Evolutionary conservation across 2,113 vertebrate genomes (phyloP).

Genomic region (Genyomyrus donnyi): DNA sequence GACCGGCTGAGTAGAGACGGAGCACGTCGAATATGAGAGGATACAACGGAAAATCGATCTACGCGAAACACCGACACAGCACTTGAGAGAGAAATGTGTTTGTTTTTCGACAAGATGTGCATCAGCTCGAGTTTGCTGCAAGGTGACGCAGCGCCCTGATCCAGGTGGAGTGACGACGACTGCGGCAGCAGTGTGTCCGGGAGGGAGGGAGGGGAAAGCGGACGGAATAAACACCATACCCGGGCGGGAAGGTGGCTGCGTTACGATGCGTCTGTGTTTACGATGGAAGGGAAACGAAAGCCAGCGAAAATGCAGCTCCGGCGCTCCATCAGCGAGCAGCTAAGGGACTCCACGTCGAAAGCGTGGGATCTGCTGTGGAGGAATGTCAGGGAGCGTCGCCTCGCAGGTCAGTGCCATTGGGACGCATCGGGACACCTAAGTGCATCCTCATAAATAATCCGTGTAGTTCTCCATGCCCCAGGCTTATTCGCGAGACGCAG

Average conservation of each 20-base stretch:
- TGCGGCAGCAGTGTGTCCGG: slow-evolving; percentile 37
- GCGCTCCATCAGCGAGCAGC: slow-evolving; percentile 88
- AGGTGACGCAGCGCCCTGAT: slow-evolving; percentile 55
- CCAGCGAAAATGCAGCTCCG: slow-evolving; percentile 70
- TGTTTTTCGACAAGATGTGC: slow-evolving; percentile 16
- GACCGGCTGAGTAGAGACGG: not conserved
- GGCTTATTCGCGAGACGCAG: too few species aligned
- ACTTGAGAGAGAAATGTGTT: not conserved
- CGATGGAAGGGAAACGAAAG: slow-evolving; percentile 68
- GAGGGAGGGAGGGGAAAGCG: not conserved
- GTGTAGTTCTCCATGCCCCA: not conserved
- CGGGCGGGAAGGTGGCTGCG: slow-evolving; percentile 23
- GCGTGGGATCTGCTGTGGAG: slow-evolving; percentile 93
- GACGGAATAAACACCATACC: slow-evolving; percentile 32
- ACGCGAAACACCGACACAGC: not conserved
- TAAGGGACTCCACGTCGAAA: slow-evolving; percentile 84
- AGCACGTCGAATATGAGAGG: not conserved
- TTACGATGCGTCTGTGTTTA: slow-evolving; percentile 53
- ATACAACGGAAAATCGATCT: not conserved
- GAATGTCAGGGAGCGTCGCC: slow-evolving; percentile 79
- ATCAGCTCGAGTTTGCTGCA: slow-evolving; percentile 24
- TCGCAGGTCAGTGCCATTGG: slow-evolving; percentile 76
- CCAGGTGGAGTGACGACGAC: slow-evolving; percentile 55
- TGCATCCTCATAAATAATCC: not conserved
- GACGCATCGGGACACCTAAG: not conserved